A percentile compares a stretch with the other conserved stretches of the same genome.
Evolutionary conservation across 2,797 vertebrate species (phyloP).

Genomic region (Rhinichthys osculus): DNA sequence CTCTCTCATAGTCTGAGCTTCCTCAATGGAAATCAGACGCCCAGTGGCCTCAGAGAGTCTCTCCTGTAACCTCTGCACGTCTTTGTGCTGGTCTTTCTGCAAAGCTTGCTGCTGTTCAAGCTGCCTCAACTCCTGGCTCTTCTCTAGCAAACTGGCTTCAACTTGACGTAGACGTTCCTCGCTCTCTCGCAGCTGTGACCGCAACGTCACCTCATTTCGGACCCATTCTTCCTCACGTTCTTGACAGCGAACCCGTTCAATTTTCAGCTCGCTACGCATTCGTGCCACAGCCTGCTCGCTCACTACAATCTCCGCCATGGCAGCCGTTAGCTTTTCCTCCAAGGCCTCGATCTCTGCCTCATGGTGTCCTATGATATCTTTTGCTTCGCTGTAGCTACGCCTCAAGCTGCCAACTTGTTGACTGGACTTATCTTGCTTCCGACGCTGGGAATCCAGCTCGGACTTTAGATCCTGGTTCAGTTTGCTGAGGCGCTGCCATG

Average conservation of each 20-base stretch:
- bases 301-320: constrained; percentile 87
- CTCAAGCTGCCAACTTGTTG: constrained; percentile 91
- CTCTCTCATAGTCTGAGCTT: constrained; percentile 86
- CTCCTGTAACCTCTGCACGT: constrained; percentile 90
- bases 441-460: constrained; percentile 89
- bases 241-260: constrained; percentile 86
- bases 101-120: constrained; percentile 91
- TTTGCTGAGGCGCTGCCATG: constrained; percentile 91
- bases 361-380: constrained; percentile 87
- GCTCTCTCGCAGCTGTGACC: constrained; percentile 88
- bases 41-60: constrained; percentile 85
- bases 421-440: constrained; percentile 87
- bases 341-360: constrained; percentile 90
- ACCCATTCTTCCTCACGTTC: constrained; percentile 89
- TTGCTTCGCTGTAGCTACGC: constrained; percentile 91
- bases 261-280: constrained; percentile 88
- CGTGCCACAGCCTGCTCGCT: constrained; percentile 91
- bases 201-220: constrained; percentile 79
- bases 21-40: constrained; percentile 86
- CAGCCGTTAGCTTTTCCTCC: constrained; percentile 86
- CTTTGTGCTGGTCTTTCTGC: constrained; percentile 89
- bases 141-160: constrained; percentile 89
- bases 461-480: constrained; percentile 92
- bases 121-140: constrained; percentile 89
- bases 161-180: constrained; percentile 89